Evolutionary conservation across 1,140 invertebrate genomes (phyloP).

Genomic region (Heliconius himera): DNA sequence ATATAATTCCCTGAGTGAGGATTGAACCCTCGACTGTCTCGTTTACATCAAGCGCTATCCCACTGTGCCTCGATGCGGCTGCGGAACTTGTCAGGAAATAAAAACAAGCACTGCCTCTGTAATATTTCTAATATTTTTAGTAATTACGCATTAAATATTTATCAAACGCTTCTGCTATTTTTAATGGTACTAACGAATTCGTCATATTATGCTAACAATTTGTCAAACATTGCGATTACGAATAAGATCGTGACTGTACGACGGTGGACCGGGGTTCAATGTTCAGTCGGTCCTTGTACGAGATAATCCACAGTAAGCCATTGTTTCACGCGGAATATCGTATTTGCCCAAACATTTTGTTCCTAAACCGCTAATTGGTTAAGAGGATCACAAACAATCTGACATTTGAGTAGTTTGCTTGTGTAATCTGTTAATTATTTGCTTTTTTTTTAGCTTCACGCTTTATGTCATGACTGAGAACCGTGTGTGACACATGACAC

Average conservation of each 20-base stretch:
- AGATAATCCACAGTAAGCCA: constrained; percentile 18
- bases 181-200: not conserved
- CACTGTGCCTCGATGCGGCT: too few relatives aligned
- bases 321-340: constrained; percentile 42
- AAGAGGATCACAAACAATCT: constrained; percentile 56
- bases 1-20: too few relatives aligned
- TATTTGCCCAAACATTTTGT: constrained; percentile 48
- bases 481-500: too few relatives aligned
- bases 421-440: not conserved
- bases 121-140: too few relatives aligned
- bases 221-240: not conserved
- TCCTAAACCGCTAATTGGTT: constrained; percentile 46
- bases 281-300: constrained; percentile 30
- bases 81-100: too few relatives aligned
- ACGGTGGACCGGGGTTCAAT: not conserved
- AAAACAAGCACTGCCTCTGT: too few relatives aligned
- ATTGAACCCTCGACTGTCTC: too few relatives aligned
- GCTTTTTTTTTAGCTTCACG: not conserved
- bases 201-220: not conserved
- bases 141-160: too few relatives aligned
- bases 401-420: constrained; percentile 3
- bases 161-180: too few relatives aligned
- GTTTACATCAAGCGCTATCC: too few relatives aligned
- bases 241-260: not conserved
- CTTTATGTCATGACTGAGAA: too few relatives aligned